Conservation (phyloP, 2,888 invertebrate species). For the Sesia apiformis region DNA sequence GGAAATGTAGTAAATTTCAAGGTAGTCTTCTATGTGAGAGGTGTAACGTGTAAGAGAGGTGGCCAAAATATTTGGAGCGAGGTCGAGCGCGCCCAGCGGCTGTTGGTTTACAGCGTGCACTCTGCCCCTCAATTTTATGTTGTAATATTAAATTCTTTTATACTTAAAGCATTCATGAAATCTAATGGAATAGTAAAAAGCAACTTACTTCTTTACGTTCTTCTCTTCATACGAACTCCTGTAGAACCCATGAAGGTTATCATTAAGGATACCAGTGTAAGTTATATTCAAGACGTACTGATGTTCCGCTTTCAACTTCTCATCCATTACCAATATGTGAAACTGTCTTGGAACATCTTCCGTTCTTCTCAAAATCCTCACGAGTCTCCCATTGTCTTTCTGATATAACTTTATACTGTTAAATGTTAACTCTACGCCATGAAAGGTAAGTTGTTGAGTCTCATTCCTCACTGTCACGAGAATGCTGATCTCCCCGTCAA, state of each 20-base stretch:
- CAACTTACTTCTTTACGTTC: constrained; percentile 79
- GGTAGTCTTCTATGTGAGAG: no score
- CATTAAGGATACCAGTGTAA: constrained; percentile 82
- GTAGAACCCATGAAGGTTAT: constrained; percentile 87
- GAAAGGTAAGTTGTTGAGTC: constrained; percentile 82
- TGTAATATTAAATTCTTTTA: no score
- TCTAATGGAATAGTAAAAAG: not conserved
- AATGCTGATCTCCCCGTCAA: constrained; percentile 81
- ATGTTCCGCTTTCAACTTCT: constrained; percentile 70
- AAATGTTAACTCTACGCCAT: constrained; percentile 81
- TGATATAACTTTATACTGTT: constrained; percentile 71
- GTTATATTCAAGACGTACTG: constrained; percentile 80
- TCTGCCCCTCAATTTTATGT: no score
- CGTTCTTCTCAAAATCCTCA: constrained; percentile 46
- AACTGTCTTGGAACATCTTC: constrained; percentile 80
- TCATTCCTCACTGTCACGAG: constrained; percentile 75
- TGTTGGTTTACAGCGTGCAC: no score
- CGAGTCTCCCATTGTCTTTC: constrained; percentile 36
- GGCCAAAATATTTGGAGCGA: no score
- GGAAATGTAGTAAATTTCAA: no score
- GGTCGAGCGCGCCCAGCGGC: no score
- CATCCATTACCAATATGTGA: constrained; percentile 77
- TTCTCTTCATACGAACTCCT: constrained; percentile 84
- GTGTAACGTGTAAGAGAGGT: no score
- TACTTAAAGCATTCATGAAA: not conserved